A percentile compares a stretch with the other conserved stretches of the same genome.
Conservation (phyloP, 2,797 vertebrate species). For the Ctenosaura bakeri region DNA sequence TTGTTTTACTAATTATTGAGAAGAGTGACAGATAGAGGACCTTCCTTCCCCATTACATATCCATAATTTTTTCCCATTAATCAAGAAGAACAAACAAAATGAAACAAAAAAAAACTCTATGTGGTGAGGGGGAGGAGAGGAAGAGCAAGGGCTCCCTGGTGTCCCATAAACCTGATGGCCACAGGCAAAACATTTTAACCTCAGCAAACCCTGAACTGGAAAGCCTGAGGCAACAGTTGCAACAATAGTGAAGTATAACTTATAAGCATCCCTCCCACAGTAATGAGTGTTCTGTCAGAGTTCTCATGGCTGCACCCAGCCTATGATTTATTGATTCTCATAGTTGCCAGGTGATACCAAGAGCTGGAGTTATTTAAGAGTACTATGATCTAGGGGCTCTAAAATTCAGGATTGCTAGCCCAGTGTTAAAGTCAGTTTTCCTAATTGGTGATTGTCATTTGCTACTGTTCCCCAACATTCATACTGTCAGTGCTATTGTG, state of each 20-base stretch:
- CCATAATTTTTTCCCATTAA: slow-evolving; percentile 77
- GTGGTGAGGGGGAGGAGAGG: slow-evolving; percentile 49
- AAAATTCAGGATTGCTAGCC: background rate
- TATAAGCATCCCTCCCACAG: background rate
- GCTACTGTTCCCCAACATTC: background rate
- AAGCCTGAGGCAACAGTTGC: slow-evolving; percentile 61
- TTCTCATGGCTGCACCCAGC: slow-evolving; percentile 17
- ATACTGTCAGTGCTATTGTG: background rate
- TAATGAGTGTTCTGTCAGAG: background rate
- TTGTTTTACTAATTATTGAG: slow-evolving; percentile 72
- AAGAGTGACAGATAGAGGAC: slow-evolving; percentile 47
- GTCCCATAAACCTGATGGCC: slow-evolving; percentile 66
- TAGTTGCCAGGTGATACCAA: background rate
- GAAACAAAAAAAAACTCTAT: slow-evolving; percentile 53
- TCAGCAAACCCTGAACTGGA: slow-evolving; percentile 68
- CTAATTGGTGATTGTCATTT: background rate
- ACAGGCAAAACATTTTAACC: slow-evolving; percentile 65
- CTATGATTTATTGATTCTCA: background rate
- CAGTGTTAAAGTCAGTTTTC: slow-evolving; percentile 1
- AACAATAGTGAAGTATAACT: fast-evolving
- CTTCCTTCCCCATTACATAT: slow-evolving; percentile 74
- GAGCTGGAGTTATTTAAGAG: background rate
- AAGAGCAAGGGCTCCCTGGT: slow-evolving; percentile 65
- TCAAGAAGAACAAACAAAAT: slow-evolving; percentile 74
- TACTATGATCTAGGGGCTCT: background rate